These are phyloP conservation scores for Tursiops truncatus DNA, from an alignment of 2,113 vertebrate genomes.

Conservation along the genomic window DNA sequence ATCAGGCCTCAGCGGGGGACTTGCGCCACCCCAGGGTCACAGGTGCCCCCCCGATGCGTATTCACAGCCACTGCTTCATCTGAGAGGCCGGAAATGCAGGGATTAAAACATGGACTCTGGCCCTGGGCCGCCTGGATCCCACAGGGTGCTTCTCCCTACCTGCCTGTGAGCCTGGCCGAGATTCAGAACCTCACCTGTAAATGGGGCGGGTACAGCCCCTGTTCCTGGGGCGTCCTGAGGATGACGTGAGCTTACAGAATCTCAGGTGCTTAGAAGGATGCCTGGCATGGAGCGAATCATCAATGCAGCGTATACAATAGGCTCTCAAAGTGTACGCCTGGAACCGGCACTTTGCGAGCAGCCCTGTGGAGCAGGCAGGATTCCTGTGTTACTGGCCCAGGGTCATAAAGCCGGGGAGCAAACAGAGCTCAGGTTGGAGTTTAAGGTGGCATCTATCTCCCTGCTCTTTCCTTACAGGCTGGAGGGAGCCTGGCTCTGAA, in stretches of 20 bases:
- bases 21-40: not conserved
- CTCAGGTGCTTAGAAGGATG: not conserved
- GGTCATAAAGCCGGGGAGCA: not conserved
- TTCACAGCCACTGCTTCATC: not conserved
- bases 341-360: too few species aligned
- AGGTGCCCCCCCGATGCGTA: too few species aligned
- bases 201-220: not conserved
- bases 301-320: not conserved
- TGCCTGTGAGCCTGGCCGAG: not conserved
- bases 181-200: not conserved
- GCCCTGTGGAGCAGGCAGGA: not conserved
- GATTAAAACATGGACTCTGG: not conserved
- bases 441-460: not conserved
- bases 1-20: not conserved
- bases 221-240: not conserved
- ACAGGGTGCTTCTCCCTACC: rapidly evolving
- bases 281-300: not conserved
- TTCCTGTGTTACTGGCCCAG: too few species aligned
- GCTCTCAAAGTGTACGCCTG: rapidly evolving
- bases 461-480: not conserved
- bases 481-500: not conserved
- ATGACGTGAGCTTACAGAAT: rapidly evolving
- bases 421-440: not conserved
- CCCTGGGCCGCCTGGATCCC: not conserved
- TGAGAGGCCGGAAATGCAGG: not conserved